Evolutionary conservation across 2,888 invertebrate genomes (phyloP), one percentile per base, ranked within the genome.

Genomic region (Pachymerium ferrugineum): DNA sequence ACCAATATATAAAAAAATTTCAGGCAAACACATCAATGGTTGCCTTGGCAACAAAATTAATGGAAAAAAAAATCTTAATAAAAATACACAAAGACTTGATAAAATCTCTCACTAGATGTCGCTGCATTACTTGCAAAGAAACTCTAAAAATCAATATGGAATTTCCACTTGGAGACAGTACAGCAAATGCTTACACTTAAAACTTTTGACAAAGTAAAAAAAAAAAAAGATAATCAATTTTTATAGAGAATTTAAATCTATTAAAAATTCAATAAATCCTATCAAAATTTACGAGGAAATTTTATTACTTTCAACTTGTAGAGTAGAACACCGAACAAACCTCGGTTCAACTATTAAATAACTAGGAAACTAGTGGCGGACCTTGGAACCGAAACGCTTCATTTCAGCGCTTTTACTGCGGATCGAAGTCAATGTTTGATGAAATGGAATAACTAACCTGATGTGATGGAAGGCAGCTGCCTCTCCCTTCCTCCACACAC

Each of bases 351-450:
- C 54, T 54, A 54, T 54, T 54, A 54, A 54, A 54, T 54, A 54
- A 54, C 54, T 54, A 54, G 54, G 25, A 54, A 54, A 54, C 54
- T 54, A 54, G 22, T 54, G 54, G 54, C 54, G 14, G 22, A 54
- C 54, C 54, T 54, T 54, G 54, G 54, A 54, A 54, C 25, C 54
- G 54, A 54, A 54, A 54, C 54, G 54, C 54, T 54, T 54, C 54
- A 54, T 54, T 54, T 54, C 54, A 54, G 54, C 54, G 33, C 69
- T 33, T 69, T 69, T 30, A 69, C 33, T 69, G 33, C 69, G 69
- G 69, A 69, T 31, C 33, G 69, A 69, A 71, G 71, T 71, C 71
- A 71, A 71, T 35, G 71, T 71, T 71, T 71, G 71, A 71, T 71
- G 71, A 71, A 71, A 71, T 38, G 38, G 71, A 71, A 71, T 71